A percentile compares a stretch with the other conserved stretches of the same genome.
Evolutionary conservation across 2,797 vertebrate species (phyloP).

Genomic region (Pristis pectinata): DNA sequence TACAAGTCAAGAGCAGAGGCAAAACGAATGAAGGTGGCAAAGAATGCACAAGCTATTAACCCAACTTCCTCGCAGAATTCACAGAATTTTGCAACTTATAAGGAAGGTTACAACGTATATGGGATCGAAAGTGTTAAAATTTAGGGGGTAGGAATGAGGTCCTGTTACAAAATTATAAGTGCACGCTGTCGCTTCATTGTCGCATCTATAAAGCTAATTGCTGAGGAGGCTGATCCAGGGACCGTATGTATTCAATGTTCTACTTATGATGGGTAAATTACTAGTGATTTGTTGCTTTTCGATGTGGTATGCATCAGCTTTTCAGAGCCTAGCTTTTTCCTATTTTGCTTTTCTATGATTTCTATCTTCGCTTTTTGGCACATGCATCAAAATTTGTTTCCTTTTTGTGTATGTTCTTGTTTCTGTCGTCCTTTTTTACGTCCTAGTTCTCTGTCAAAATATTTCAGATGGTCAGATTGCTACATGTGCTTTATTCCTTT

Average conservation of each 20-base stretch:
- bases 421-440: conserved; percentile 44
- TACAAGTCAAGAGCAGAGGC: conserved; percentile 99
- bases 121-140: conserved; percentile 99
- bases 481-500: conserved; percentile 31
- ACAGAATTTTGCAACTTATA: conserved; percentile 99
- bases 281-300: conserved; percentile 55
- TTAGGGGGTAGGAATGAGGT: conserved; percentile 99
- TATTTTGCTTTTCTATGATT: conserved; percentile 42
- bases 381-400: conserved; percentile 43
- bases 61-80: conserved; percentile 99
- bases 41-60: conserved; percentile 99
- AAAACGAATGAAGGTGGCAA: conserved; percentile 99
- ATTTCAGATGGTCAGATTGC: conserved; percentile 22
- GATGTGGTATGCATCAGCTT: conserved; percentile 63
- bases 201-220: conserved; percentile 69
- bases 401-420: conserved; percentile 38
- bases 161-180: conserved; percentile 71
- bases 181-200: conserved; percentile 77
- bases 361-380: conserved; percentile 45
- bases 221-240: conserved; percentile 78
- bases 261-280: conserved; percentile 40
- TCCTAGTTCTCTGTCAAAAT: conserved; percentile 33
- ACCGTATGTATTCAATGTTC: conserved; percentile 70
- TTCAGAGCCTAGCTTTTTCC: conserved; percentile 23
- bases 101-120: conserved; percentile 99